Evolutionary conservation across 2,888 invertebrate species (phyloP).

Genomic region (Nasonovia ribisnigri): DNA sequence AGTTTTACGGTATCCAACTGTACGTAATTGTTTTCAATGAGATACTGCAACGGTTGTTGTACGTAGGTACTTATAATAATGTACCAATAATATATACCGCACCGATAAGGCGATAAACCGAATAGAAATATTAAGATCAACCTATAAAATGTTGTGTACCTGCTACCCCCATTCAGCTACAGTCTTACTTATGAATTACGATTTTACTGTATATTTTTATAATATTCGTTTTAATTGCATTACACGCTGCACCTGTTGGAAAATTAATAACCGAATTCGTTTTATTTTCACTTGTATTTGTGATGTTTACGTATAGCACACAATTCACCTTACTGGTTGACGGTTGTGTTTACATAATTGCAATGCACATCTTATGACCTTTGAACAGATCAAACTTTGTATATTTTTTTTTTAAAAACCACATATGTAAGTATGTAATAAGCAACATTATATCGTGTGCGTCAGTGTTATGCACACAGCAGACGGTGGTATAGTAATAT

Average conservation of each 20-base stretch:
- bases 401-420: neutral
- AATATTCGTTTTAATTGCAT: neutral
- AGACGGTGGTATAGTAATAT: neutral
- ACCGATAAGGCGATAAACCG: neutral
- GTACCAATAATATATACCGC: neutral
- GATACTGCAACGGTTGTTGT: neutral
- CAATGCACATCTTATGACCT: neutral
- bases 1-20: neutral
- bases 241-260: conserved; percentile 24
- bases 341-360: neutral
- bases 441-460: neutral
- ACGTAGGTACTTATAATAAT: neutral
- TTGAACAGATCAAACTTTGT: conserved; percentile 28
- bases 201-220: neutral
- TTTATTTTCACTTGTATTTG: neutral
- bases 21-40: neutral
- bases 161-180: neutral
- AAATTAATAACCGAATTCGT: neutral
- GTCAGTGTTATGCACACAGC: neutral
- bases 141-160: neutral
- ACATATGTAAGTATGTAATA: neutral
- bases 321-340: neutral
- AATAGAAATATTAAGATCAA: neutral
- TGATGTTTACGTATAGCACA: neutral
- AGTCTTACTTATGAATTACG: neutral